Base-by-base conservation (phyloP, 2,113 vertebrate genomes). In the Silurus glanis region DNA sequence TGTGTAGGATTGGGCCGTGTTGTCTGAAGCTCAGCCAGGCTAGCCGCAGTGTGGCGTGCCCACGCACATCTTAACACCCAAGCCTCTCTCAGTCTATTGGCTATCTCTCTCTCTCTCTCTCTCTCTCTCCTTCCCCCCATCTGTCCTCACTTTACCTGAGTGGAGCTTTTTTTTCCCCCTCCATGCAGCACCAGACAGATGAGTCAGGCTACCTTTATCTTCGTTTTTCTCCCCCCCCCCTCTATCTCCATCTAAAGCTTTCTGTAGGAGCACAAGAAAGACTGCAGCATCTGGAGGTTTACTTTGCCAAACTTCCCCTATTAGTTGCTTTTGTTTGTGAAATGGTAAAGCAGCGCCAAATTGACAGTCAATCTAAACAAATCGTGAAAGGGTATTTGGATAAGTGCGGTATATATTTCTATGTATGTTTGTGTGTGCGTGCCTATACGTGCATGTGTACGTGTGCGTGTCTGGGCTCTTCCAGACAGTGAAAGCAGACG, bases 41-140 rank as follows among this genome's bases (percentile, higher is more conserved):
- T 86, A 94, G 88, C 94, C 92, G 94, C 94, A 95, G 94, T 94
- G 94, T 95, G 93, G 93, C 94, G 93, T 95, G 94, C 91, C 91
- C 87, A 89, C 92, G 94, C 94, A 95, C 95, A 95, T 95, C 94
- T 95, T 93, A 95, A 94, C 93, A 45, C 72, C 45, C 45, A 16
- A 91, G 49, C 67, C 47, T 83, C 56, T 74, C 53, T 85, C 76
- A 2, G 14, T 88, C 59, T 78, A 49, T 64, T 78, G 37, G 74
- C 74, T 49, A 62, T 56, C 61, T n/a, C 28, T 21, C 45, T 80
- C 62, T 49, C 64, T 87, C 81, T 74, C 74, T 74, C 55, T 45
- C 51, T 67, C 23, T 83, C 81, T 80, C 74, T 74, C 55, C 45
- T 49, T 61, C 23, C 87, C 69, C 62, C 64, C 23, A 58, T 92